Evolutionary conservation across 2,113 vertebrate genomes (phyloP).

Genomic region (Zosterops japonicus): DNA sequence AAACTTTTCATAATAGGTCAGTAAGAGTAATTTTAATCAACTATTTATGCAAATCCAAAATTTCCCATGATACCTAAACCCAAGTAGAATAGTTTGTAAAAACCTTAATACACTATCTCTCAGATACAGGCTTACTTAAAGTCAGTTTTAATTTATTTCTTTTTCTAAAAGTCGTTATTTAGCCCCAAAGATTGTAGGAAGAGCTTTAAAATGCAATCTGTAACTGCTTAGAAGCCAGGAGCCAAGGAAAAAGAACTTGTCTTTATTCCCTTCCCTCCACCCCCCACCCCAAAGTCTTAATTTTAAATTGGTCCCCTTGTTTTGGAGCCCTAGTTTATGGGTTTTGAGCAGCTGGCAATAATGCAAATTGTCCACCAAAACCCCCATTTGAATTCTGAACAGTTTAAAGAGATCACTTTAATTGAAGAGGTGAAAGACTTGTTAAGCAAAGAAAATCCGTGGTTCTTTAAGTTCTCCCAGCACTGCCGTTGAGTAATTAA

Average conservation of each 20-base stretch:
- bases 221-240: background rate
- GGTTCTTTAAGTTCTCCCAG: conserved; percentile 18
- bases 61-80: background rate
- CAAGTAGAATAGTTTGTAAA: background rate
- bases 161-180: background rate
- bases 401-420: conserved; percentile 46
- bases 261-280: background rate
- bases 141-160: background rate
- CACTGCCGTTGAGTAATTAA: conserved; percentile 29
- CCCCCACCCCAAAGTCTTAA: background rate
- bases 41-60: background rate
- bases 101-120: background rate
- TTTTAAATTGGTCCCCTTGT: conserved; percentile 19
- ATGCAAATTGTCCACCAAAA: conserved; percentile 34
- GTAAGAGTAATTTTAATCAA: background rate
- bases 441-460: conserved; percentile 30
- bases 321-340: conserved; percentile 15
- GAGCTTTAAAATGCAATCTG: background rate
- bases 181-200: background rate
- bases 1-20: background rate
- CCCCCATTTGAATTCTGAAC: conserved; percentile 20
- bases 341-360: conserved; percentile 55
- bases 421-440: conserved; percentile 36
- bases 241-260: background rate
- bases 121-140: background rate